Evolutionary conservation across 1,140 invertebrate genomes (phyloP), one percentile per base, ranked within the genome.

Genomic region (Aplysia californica): DNA sequence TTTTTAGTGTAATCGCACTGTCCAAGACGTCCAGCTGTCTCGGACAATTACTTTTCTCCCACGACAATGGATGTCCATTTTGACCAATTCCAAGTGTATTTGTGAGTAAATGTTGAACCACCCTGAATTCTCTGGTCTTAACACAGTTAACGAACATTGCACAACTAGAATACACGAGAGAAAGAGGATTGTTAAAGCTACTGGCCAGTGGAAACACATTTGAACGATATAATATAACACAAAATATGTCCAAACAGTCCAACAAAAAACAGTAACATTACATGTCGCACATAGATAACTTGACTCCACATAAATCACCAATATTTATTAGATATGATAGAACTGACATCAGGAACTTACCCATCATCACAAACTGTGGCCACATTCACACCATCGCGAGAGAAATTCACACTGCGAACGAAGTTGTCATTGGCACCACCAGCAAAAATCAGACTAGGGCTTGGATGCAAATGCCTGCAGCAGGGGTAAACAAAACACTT

Each of bases 401-500:
- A 87, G 80, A 91, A 91, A n/a, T 88, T 85, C 15, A 92, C 87
- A 61, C 86, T 86, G 38, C 90, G 80, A 1, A 92, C 90, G 84
- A 90, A 91, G 74, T 90, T 87, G 44, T 88, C 90, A 82, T 92
- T 92, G 6, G 88, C 90, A 31, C 92, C 92, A 59, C 90, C 89
- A 36, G 92, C 92, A 86, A 89, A 92, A 64, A 92, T 92, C 2
- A 88, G 86, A n/a, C 90, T 86, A 21, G 92, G 92, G 18, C 89
- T 87, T 6, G 92, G 92, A 74, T 88, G 86, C 70, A 92, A 76
- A 82, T 92, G 92, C 33, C 89, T 90, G 83, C 69, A 85, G 80
- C 20, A 33, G 75, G 2, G 72, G 18, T 59, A 55, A 56, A 41
- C 3, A 44, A n/a, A 41, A 39, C 21, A 31, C 23, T 50, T 15